Percentiles rank a stretch among this genome's conserved stretches.
Conservation (phyloP, 2,888 invertebrate species). For the Himalopsyche anomala region DNA sequence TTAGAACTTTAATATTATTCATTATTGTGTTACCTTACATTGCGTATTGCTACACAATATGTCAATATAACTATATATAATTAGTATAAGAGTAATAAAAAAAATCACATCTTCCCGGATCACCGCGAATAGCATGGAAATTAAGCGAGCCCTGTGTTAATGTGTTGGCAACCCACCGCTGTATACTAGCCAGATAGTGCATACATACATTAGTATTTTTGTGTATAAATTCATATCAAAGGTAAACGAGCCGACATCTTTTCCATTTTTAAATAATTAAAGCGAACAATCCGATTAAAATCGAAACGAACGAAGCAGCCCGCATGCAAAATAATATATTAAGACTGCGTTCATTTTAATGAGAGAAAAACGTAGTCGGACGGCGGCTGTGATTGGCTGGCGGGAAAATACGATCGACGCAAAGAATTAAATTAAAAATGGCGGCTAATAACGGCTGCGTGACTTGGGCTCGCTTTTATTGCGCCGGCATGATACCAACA, state of each 20-base stretch:
- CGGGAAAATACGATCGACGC: constrained; percentile 51
- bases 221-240: not conserved
- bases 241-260: not conserved
- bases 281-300: constrained; percentile 16
- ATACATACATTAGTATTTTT: no score
- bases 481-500: constrained; percentile 51
- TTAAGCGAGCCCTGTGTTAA: no score
- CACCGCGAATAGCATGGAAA: no score
- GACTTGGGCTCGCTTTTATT: constrained; percentile 61
- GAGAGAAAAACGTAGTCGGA: constrained; percentile 46
- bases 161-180: no score
- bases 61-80: no score
- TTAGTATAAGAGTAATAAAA: no score
- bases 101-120: no score
- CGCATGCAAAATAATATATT: constrained; percentile 47
- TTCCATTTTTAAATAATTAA: constrained; percentile 36
- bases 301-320: constrained; percentile 25
- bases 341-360: constrained; percentile 1
- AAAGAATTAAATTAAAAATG: constrained; percentile 63
- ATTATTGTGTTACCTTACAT: no score
- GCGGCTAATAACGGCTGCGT: constrained; percentile 65
- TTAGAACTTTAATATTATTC: no score
- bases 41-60: no score
- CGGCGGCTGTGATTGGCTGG: constrained; percentile 59
- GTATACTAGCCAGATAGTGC: no score